Evolutionary conservation across 2,888 invertebrate species (phyloP).

Genomic region (Harpalus rubripes): DNA sequence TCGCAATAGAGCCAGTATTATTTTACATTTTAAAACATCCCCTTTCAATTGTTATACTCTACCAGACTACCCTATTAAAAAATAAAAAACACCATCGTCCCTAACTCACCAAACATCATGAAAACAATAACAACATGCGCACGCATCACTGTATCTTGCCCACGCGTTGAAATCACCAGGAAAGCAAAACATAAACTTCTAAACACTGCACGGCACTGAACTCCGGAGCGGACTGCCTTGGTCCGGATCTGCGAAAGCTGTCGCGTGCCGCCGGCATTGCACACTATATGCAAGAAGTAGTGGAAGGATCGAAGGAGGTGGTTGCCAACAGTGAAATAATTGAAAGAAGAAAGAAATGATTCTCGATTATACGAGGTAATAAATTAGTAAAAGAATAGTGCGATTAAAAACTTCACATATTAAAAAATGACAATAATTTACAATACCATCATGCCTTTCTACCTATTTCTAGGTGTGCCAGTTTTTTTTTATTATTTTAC

Average conservation of each 20-base stretch:
- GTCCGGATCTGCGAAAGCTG: constrained; percentile 41
- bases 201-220: constrained; percentile 3
- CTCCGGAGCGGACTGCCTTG: not conserved
- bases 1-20: too few species aligned
- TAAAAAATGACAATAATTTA: too few species aligned
- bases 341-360: not conserved
- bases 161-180: constrained; percentile 35
- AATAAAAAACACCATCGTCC: not conserved
- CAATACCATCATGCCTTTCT: too few species aligned
- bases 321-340: not conserved
- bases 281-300: not conserved
- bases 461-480: too few species aligned
- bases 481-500: too few species aligned
- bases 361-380: too few species aligned
- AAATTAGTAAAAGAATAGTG: too few species aligned
- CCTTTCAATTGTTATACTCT: too few species aligned
- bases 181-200: not conserved
- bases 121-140: constrained; percentile 31
- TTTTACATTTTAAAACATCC: too few species aligned
- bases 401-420: too few species aligned
- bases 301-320: not conserved
- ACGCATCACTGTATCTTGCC: constrained; percentile 3
- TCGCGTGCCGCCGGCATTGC: constrained; percentile 13
- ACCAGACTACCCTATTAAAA: too few species aligned
- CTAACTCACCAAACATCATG: constrained; percentile 37